These are phyloP conservation scores for Schlechtendalia chinensis DNA, from an alignment of 1,140 invertebrate species.

Conservation along the genomic window DNA sequence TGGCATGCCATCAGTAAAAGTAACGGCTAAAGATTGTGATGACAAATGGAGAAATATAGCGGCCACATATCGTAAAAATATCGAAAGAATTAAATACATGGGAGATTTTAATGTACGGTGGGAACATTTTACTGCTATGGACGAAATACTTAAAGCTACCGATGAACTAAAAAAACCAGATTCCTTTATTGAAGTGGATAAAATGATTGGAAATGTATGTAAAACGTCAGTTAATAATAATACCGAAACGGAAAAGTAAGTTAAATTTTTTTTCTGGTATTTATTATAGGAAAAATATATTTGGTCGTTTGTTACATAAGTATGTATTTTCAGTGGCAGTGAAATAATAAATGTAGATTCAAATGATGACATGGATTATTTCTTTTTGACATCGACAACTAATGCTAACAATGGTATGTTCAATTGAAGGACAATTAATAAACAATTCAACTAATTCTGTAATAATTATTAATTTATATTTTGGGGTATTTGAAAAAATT, in stretches of 20 bases:
- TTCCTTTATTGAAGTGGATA: conserved; percentile 29
- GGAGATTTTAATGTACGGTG: conserved; percentile 50
- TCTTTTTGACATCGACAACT: conserved; percentile 36
- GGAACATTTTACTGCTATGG: conserved; percentile 51
- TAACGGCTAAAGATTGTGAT: conserved; percentile 51
- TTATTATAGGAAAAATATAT: background rate
- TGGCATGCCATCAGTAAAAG: conserved; percentile 22
- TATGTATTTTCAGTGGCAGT: conserved; percentile 11
- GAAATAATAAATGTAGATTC: conserved; percentile 4
- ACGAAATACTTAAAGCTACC: conserved; percentile 48
- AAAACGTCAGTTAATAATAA: background rate
- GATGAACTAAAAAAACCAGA: conserved; percentile 40
- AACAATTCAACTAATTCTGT: background rate
- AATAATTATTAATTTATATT: conserved; percentile 11
- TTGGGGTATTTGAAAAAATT: too few relatives aligned
- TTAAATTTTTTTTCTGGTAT: conserved; percentile 9
- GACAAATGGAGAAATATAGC: conserved; percentile 52
- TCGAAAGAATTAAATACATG: conserved; percentile 47
- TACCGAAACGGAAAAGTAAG: conserved; percentile 26
- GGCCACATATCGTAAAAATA: conserved; percentile 51
- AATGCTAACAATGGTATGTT: conserved; percentile 38
- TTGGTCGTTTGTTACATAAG: background rate
- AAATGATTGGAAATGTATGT: background rate
- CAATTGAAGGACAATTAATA: background rate
- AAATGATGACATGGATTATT: conserved; percentile 43